These are phyloP conservation scores for Peromyscus californicus DNA, from an alignment of 2,113 vertebrate species.

Conservation along the genomic window DNA sequence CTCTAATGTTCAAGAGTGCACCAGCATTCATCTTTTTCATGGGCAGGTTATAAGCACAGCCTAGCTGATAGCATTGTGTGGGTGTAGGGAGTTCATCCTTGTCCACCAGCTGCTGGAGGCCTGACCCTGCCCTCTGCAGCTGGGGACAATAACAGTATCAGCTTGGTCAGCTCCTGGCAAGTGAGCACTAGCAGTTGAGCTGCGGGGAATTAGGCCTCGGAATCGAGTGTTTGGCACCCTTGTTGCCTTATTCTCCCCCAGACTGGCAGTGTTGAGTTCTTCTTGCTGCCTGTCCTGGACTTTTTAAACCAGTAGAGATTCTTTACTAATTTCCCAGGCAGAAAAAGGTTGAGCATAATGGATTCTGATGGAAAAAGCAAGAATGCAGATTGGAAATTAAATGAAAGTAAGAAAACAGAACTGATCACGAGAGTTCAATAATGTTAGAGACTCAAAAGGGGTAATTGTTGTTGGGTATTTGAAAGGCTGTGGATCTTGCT, in stretches of 20 bases:
- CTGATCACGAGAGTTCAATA: not conserved
- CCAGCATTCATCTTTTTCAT: slow-evolving; percentile 32
- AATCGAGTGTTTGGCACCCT: slow-evolving; percentile 43
- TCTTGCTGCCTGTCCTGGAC: slow-evolving; percentile 9
- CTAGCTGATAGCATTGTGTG: slow-evolving; percentile 50
- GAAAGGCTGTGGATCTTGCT: not conserved
- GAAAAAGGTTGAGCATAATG: slow-evolving; percentile 36
- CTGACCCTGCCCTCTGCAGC: slow-evolving; percentile 61
- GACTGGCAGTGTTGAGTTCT: not conserved
- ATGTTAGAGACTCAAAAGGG: not conserved
- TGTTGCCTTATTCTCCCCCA: not conserved
- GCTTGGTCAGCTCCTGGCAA: slow-evolving; percentile 70
- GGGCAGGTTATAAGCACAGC: not conserved
- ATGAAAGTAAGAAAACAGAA: slow-evolving; percentile 31
- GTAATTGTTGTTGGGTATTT: not conserved
- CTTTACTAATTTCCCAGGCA: slow-evolving; percentile 7
- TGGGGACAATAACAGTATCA: slow-evolving; percentile 73
- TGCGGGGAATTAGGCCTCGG: slow-evolving; percentile 42
- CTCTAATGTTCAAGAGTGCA: not conserved
- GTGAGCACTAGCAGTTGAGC: slow-evolving; percentile 44
- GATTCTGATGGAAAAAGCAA: slow-evolving; percentile 50
- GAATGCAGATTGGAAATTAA: slow-evolving; percentile 54
- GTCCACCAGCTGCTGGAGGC: slow-evolving; percentile 59
- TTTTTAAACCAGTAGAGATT: not conserved
- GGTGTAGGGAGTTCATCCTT: slow-evolving; percentile 57